These are phyloP conservation scores for Romanomermis culicivorax DNA, from an alignment of 2,888 invertebrate genomes.

Conservation along the genomic window DNA sequence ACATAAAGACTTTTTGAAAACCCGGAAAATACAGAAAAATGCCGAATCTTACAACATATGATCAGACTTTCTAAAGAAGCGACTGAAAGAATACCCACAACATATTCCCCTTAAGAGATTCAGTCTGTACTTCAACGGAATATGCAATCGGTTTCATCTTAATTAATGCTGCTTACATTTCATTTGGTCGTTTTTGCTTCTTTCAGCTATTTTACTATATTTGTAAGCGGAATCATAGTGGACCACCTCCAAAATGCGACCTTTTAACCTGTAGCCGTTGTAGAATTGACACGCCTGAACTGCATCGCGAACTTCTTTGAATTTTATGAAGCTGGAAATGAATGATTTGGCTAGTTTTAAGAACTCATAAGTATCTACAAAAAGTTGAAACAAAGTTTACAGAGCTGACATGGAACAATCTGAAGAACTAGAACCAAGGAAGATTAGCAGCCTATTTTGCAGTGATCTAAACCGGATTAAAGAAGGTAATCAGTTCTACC, in stretches of 20 bases:
- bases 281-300: not conserved
- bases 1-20: not conserved
- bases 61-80: no score
- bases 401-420: no score
- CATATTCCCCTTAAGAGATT: no score
- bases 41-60: no score
- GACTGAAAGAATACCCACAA: no score
- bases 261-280: not conserved
- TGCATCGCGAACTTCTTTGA: not conserved
- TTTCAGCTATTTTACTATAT: not conserved
- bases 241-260: not conserved
- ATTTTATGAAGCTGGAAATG: conserved; percentile 1
- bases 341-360: not conserved
- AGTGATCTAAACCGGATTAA: not conserved
- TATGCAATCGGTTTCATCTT: no score
- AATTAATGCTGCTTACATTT: no score
- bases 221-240: conserved; percentile 1
- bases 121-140: no score
- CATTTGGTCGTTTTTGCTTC: not conserved
- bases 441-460: no score
- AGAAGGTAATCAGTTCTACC: not conserved
- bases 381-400: not conserved
- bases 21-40: no score
- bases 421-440: no score
- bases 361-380: not conserved